Base-by-base conservation (phyloP, 2,888 invertebrate species). In the Gastracanthus pulcherrimus region DNA sequence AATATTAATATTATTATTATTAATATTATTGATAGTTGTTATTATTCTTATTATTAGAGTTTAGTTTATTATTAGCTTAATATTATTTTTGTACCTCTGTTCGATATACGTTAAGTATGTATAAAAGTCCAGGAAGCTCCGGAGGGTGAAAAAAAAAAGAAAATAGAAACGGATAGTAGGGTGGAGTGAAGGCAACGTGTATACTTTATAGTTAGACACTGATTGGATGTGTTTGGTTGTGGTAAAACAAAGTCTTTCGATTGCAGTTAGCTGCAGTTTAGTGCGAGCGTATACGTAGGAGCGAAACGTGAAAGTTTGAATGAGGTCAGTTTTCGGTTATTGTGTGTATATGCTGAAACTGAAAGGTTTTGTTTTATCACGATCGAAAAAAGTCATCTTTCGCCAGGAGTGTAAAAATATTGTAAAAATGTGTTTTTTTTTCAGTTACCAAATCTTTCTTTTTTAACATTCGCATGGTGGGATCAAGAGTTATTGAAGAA, bases 31-130 rank as follows among this genome's bases (percentile, higher is more conserved):
- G 55, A 6, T 13, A 58, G 6, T 70, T 26, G n/a, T n/a, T 23
- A 66, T 9, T 66, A 58, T 76, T 67, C 38, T n/a, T 66, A 38
- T 67, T 38, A n/a, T 48, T 23, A 45, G 55, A 19, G 23, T 58
- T 55, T 48, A 34, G 36, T 71, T 60, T 48, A 45, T 62, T 38
- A 60, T 41, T 66, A 76, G 41, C 7, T 66, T 34, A 45, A 41
- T 58, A 45, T 70, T 78, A 66, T 79, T 67, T 79, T 58, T 67
- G 16, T 74, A 79, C 66, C 55, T 67, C 58, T 31, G 48, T 48
- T 60, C 48, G 70, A 58, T 36, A n/a, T n/a, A n/a, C 51, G 13
- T 41, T 58, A 19, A 60, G 16, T n/a, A n/a, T 16, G 16, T n/a
- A n/a, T 16, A 60, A 60, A 23, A 6, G 29, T 55, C 13, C 23